Conservation (phyloP, 2,113 vertebrate genomes). For the Lycaon pictus region DNA sequence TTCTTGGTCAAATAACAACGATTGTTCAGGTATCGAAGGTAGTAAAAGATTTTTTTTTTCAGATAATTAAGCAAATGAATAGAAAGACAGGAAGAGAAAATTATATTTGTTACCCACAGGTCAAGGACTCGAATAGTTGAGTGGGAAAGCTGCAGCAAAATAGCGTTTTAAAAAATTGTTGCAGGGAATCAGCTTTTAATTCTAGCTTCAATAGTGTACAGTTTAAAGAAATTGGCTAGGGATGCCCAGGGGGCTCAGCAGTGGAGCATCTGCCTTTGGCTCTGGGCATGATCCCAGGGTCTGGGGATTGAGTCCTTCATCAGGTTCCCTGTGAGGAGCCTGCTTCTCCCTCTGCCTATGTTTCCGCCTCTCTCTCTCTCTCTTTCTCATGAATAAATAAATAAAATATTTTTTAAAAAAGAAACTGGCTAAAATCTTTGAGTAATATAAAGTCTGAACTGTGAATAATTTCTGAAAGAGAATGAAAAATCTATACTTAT, state of each 20-base stretch:
- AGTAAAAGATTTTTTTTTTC: slow-evolving; percentile 22
- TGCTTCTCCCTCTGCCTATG: no score
- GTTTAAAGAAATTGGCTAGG: not conserved
- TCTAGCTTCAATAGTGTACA: not conserved
- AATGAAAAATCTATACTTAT: not conserved
- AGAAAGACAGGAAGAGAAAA: not conserved
- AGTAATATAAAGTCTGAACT: not conserved
- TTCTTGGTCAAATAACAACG: not conserved
- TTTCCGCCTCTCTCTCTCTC: no score
- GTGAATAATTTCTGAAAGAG: slow-evolving; percentile 29
- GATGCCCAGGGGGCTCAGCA: no score
- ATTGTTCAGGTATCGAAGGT: not conserved
- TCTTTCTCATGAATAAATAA: no score
- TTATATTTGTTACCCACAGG: not conserved
- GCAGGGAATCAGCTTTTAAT: slow-evolving; percentile 4
- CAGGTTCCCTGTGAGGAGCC: no score
- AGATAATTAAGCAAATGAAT: slow-evolving; percentile 23
- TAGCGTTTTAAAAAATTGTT: not conserved
- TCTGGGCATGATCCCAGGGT: no score
- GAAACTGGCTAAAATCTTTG: not conserved
- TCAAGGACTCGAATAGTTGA: not conserved
- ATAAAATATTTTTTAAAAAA: not conserved
- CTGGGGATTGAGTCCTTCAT: no score
- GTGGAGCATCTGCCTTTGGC: no score
- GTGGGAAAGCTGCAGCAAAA: not conserved